phyloP scores from a whole-genome alignment of 2,113 vertebrate species.

The Microcebus lehilahytsara region DNA sequence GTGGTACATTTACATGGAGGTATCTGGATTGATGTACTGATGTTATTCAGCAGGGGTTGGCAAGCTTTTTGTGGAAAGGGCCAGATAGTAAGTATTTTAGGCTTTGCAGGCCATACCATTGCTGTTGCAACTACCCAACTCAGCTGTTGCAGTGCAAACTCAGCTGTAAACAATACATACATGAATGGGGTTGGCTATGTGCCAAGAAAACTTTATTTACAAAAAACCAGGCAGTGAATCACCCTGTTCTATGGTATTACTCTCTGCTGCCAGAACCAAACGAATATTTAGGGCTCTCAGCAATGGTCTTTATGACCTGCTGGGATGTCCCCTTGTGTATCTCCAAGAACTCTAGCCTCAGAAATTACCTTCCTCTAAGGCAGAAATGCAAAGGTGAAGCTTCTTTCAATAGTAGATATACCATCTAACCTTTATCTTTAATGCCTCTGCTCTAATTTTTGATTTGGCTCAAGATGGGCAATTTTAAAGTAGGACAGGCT shows the following conservation, averaged over 20 bases:
- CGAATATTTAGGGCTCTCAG: not conserved
- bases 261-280: not conserved
- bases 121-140: not conserved
- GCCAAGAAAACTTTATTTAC: not conserved
- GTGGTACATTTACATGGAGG: not conserved
- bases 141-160: not conserved
- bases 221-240: not conserved
- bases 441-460: not conserved
- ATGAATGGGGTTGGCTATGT: not conserved
- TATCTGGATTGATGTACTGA: not conserved
- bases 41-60: not conserved
- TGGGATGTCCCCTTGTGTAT: not conserved
- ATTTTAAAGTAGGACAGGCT: not conserved
- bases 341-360: not conserved
- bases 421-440: not conserved
- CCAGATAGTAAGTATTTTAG: not conserved
- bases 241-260: not conserved
- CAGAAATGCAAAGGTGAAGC: not conserved
- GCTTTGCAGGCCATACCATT: not conserved
- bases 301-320: not conserved
- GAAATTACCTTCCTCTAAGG: not conserved
- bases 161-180: not conserved
- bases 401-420: not conserved
- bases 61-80: not conserved
- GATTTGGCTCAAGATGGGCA: not conserved